phyloP scores from a whole-genome alignment of 2,888 invertebrate genomes.

The Ormyrus nitidulus region DNA sequence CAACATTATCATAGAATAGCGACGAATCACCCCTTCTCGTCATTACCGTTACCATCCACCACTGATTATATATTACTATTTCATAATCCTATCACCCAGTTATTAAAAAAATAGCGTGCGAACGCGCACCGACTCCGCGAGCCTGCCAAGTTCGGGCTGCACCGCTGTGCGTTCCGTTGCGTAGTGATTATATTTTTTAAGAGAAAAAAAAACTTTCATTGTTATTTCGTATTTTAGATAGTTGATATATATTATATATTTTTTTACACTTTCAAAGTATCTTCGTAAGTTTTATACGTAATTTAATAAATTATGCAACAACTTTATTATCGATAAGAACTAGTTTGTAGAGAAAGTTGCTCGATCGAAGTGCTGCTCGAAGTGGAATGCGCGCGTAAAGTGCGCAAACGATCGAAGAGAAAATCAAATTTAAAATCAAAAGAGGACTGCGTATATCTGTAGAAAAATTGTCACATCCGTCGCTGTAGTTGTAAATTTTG shows the following conservation, averaged over 20 bases:
- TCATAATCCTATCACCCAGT: neutral
- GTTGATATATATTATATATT: slow-evolving; percentile 9
- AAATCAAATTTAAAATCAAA: slow-evolving; percentile 7
- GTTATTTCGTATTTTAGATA: slow-evolving; percentile 15
- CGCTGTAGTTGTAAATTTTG: slow-evolving; percentile 25
- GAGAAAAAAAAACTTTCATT: neutral
- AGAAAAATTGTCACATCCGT: neutral
- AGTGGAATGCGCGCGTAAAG: too few species aligned
- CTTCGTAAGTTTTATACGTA: neutral
- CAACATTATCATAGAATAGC: slow-evolving; percentile 72
- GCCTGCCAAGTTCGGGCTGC: neutral
- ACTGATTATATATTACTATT: neutral
- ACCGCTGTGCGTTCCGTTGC: slow-evolving; percentile 13
- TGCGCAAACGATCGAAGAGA: neutral
- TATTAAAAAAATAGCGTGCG: too few species aligned
- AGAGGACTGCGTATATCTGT: neutral
- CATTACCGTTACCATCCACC: slow-evolving; percentile 15
- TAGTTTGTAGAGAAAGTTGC: slow-evolving; percentile 23
- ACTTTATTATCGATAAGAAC: neutral
- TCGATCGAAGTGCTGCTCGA: too few species aligned
- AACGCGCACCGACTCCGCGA: neutral
- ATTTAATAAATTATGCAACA: slow-evolving; percentile 43
- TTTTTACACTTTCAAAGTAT: slow-evolving; percentile 9
- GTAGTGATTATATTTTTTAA: neutral
- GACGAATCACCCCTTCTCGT: slow-evolving; percentile 50